Percentiles rank a stretch among this genome's conserved stretches.
Conservation (phyloP, 2,888 invertebrate species). For the Aspidiotus destructor region DNA sequence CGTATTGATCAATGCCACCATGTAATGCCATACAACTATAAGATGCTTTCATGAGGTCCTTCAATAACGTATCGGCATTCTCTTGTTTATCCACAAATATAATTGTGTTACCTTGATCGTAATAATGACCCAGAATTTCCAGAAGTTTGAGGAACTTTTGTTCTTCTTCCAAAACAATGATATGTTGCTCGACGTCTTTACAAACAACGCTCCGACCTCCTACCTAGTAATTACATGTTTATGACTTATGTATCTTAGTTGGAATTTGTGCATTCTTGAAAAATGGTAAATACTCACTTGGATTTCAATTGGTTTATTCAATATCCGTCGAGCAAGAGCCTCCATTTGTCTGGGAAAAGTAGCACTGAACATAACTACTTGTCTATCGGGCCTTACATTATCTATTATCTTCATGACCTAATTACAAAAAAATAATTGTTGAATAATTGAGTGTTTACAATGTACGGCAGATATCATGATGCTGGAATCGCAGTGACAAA, state of each 20-base stretch:
- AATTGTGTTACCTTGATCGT: slow-evolving; percentile 83
- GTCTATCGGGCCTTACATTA: slow-evolving; percentile 90
- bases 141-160: slow-evolving; percentile 94
- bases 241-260: background rate
- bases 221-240: slow-evolving; percentile 48
- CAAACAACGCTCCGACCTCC: slow-evolving; percentile 95
- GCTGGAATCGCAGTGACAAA: too few species aligned
- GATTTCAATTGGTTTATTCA: slow-evolving; percentile 92
- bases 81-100: slow-evolving; percentile 99
- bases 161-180: slow-evolving; percentile 87
- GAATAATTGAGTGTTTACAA: too few species aligned
- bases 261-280: background rate
- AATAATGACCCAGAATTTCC: slow-evolving; percentile 91
- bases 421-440: background rate
- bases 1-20: slow-evolving; percentile 98
- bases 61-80: slow-evolving; percentile 83
- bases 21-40: slow-evolving; percentile 96
- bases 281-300: slow-evolving; percentile 49
- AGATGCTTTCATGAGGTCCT: slow-evolving; percentile 90
- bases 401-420: slow-evolving; percentile 90
- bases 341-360: slow-evolving; percentile 99
- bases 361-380: slow-evolving; percentile 98
- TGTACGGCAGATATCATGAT: too few species aligned
- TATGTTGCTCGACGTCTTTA: slow-evolving; percentile 93
- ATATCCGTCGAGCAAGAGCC: slow-evolving; percentile 83